phyloP scores from a whole-genome alignment of 2,113 vertebrate genomes.

The Nesogale talazaci region DNA sequence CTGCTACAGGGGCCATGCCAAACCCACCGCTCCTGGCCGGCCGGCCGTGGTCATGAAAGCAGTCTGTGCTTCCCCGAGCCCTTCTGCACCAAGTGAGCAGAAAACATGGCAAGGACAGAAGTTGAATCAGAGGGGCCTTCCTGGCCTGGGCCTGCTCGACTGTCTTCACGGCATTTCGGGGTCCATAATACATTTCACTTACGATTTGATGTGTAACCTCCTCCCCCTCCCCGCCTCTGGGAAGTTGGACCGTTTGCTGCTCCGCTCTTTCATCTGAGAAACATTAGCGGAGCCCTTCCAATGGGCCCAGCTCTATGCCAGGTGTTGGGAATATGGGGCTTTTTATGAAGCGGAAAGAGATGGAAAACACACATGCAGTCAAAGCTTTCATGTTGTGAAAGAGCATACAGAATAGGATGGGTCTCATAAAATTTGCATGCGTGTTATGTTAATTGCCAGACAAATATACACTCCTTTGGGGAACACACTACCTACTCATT shows the following conservation, averaged over 20 bases:
- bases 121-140: not conserved
- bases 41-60: slow-evolving; percentile 24
- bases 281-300: slow-evolving; percentile 1
- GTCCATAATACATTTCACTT: not conserved
- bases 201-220: not conserved
- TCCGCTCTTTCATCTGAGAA: slow-evolving; percentile 34
- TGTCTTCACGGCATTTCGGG: slow-evolving; percentile 19
- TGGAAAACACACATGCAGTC: not conserved
- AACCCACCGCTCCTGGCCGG: not conserved
- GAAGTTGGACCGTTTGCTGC: not conserved
- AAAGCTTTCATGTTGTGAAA: slow-evolving; percentile 29
- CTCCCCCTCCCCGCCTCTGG: not conserved
- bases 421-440: slow-evolving; percentile 17
- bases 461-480: not conserved
- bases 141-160: not conserved
- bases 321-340: not conserved
- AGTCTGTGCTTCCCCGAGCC: not conserved
- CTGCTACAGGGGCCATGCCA: not conserved
- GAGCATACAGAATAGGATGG: slow-evolving; percentile 15
- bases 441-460: slow-evolving; percentile 25
- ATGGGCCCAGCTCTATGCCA: not conserved
- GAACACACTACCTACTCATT: not conserved
- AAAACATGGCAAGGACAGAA: not conserved
- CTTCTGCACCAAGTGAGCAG: slow-evolving; percentile 27
- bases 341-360: slow-evolving; percentile 1